Evolutionary conservation across 2,797 vertebrate genomes (phyloP).

Genomic region (Oreochromis mossambicus): DNA sequence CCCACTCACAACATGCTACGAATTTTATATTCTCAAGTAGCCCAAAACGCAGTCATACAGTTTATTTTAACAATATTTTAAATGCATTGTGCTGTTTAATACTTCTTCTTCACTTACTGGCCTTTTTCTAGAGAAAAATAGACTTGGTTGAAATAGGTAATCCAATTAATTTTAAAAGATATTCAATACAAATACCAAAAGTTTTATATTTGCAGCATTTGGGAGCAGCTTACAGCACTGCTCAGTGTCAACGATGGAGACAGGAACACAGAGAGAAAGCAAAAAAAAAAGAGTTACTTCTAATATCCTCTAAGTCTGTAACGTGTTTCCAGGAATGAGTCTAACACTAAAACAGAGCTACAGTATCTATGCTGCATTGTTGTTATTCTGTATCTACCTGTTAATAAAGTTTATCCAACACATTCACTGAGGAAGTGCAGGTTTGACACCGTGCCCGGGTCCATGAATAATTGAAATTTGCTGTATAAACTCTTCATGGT

Average conservation of each 20-base stretch:
- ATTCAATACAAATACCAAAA: not conserved
- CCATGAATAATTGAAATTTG: not conserved
- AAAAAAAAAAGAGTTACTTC: not conserved
- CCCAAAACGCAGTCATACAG: not conserved
- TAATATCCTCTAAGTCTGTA: not conserved
- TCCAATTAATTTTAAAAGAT: not conserved
- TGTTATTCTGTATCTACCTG: not conserved
- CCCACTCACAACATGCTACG: not conserved
- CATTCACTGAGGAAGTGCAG: not conserved
- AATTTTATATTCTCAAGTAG: not conserved
- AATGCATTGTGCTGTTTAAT: not conserved
- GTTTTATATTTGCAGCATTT: not conserved
- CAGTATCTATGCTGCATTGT: not conserved
- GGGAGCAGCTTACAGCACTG: conserved; percentile 14
- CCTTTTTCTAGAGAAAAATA: not conserved
- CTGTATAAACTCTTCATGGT: not conserved
- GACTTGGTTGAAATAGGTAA: not conserved
- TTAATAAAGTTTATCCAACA: not conserved
- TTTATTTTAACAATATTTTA: not conserved
- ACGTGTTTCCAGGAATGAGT: not conserved
- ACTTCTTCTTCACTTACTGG: not conserved
- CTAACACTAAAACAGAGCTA: not conserved
- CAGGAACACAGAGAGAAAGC: not conserved
- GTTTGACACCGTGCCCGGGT: not conserved
- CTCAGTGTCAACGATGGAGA: conserved; percentile 25